Evolutionary conservation across 1,140 invertebrate species (phyloP).

Genomic region (Lethrus apterus): DNA sequence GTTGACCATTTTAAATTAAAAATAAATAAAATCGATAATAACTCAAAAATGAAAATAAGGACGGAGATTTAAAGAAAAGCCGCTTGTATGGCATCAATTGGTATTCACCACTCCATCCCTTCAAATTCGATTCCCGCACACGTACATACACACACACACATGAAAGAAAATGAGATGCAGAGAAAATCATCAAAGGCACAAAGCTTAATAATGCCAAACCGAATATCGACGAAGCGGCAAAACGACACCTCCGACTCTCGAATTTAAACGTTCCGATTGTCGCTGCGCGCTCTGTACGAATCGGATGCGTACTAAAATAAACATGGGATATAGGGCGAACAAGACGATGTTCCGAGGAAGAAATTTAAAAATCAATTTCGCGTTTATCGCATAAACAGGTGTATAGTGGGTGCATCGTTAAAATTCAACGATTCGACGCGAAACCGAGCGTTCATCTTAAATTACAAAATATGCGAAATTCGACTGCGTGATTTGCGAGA

Average conservation of each 20-base stretch:
- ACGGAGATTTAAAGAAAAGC: conserved; percentile 21
- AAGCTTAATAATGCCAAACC: conserved; percentile 33
- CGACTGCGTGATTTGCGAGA: too few species aligned
- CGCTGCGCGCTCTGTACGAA: conserved; percentile 16
- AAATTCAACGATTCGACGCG: too few species aligned
- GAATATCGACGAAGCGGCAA: conserved; percentile 29
- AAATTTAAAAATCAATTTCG: conserved; percentile 31
- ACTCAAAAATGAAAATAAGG: too few species aligned
- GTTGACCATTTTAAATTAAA: too few species aligned
- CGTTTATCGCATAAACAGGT: too few species aligned
- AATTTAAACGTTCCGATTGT: conserved; percentile 13
- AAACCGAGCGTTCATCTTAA: too few species aligned
- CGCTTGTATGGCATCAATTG: conserved; percentile 38
- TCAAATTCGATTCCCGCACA: conserved; percentile 42
- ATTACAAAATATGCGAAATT: too few species aligned
- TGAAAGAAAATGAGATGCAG: conserved; percentile 40
- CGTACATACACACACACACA: conserved; percentile 18
- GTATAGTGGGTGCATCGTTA: too few species aligned
- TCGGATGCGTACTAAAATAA: conserved; percentile 25
- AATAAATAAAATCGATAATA: too few species aligned
- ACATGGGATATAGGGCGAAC: conserved; percentile 26
- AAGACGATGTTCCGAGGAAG: conserved; percentile 24
- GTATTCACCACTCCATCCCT: conserved; percentile 40
- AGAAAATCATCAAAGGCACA: conserved; percentile 42
- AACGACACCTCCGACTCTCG: conserved; percentile 6